phyloP scores from a whole-genome alignment of 92 coral and sea anemone genomes.

The Meandrina meandrites region DNA sequence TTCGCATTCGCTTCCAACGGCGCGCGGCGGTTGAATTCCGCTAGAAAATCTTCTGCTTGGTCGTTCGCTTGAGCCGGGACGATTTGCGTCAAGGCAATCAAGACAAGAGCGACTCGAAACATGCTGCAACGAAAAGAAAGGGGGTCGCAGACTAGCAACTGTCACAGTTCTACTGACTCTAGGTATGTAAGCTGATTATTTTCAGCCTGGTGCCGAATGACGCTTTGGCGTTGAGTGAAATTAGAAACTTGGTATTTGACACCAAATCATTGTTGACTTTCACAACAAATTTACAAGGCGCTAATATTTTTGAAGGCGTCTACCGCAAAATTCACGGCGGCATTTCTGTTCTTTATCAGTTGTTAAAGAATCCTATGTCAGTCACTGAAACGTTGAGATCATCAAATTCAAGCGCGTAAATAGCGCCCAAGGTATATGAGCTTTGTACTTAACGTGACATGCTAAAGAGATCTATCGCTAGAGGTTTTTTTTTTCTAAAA shows the following conservation, averaged over 20 bases:
- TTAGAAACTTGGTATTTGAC: conserved; percentile 17
- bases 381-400: too few species aligned
- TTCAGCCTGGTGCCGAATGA: not conserved
- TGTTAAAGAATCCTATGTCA: not conserved
- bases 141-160: not conserved
- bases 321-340: not conserved
- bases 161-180: not conserved
- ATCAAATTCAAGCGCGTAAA: too few species aligned
- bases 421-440: too few species aligned
- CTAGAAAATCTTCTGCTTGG: conserved; percentile 53
- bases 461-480: too few species aligned
- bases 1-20: conserved; percentile 29
- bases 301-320: not conserved
- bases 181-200: not conserved
- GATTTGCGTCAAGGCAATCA: not conserved
- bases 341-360: not conserved
- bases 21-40: conserved; percentile 52
- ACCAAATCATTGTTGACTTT: not conserved
- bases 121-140: not conserved
- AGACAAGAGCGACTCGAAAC: not conserved
- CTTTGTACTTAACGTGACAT: too few species aligned
- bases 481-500: too few species aligned
- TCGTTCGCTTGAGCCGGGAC: not conserved
- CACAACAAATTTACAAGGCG: not conserved
- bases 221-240: conserved; percentile 28